These are phyloP conservation scores for Ptychoptera albimana DNA, from an alignment of 2,888 invertebrate species.

Conservation along the genomic window DNA sequence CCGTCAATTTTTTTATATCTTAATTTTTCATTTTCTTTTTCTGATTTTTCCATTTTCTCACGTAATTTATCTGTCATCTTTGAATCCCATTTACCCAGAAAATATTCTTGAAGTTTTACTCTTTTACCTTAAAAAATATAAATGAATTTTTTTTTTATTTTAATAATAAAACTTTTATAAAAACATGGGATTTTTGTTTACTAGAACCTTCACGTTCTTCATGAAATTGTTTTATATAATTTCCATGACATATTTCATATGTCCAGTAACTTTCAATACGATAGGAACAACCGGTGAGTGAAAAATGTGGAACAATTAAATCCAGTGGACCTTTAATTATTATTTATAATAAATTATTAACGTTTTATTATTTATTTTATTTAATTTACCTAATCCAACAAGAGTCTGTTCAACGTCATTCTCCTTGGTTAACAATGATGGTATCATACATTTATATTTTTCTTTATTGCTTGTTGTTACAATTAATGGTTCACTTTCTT, in stretches of 20 bases:
- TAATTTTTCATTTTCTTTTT: slow-evolving; percentile 36
- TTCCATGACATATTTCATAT: slow-evolving; percentile 90
- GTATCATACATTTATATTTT: slow-evolving; percentile 67
- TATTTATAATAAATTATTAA: not conserved
- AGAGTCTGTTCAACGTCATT: slow-evolving; percentile 21
- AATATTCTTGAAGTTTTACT: slow-evolving; percentile 71
- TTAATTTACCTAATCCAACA: slow-evolving; percentile 8
- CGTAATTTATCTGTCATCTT: slow-evolving; percentile 43
- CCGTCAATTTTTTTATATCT: slow-evolving; percentile 71
- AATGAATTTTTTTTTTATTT: not conserved
- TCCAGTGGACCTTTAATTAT: slow-evolving; percentile 48
- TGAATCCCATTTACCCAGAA: slow-evolving; percentile 60
- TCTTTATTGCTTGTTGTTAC: slow-evolving; percentile 66
- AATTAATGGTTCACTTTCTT: slow-evolving; percentile 40
- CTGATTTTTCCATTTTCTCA: slow-evolving; percentile 31
- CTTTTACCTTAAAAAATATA: slow-evolving; percentile 40
- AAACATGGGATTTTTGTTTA: not conserved
- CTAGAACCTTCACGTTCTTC: slow-evolving; percentile 68
- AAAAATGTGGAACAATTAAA: slow-evolving; percentile 58
- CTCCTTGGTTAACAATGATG: slow-evolving; percentile 24
- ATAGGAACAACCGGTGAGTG: slow-evolving; percentile 67
- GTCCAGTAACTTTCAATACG: slow-evolving; percentile 88
- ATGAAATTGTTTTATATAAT: slow-evolving; percentile 84
- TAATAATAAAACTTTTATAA: no score
- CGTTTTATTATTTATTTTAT: not conserved